Base-by-base conservation (phyloP, 2,797 vertebrate species). In the Sebastes nivosus region DNA sequence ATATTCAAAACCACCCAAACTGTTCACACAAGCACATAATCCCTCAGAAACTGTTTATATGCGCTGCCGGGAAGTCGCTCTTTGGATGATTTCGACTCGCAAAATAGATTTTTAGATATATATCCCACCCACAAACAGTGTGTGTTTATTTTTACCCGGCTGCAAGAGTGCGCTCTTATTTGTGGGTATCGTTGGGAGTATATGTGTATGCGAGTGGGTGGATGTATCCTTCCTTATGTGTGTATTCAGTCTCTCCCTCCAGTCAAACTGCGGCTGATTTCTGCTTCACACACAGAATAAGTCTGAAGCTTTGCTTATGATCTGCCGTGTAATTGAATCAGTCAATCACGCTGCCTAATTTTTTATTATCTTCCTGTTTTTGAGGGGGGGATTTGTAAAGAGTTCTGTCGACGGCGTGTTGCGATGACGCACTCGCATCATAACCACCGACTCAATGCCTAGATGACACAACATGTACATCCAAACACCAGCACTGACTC, bases 21-120 rank as follows among this genome's bases (percentile, higher is more conserved):
- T 54, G 36, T 69, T 72, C 38, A 65, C 74, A 61, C 74, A 81
- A 61, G 46, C 73, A 67, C 20, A 70, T 76, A 83, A 73, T 81
- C 74, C 70, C 55, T 14, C 14, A 46, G 71, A 77, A 67, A 54
- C 11, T 32, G 30, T 81, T 61, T 36, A 20, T 80, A 67, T 42
- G 63, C 52, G 63, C 12, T 46, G 38, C 14, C 42, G 60, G 58
- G 27, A 72, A 64, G 50, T 55, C 8, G 3, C 11, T 58, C 5
- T 80, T 77, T 46, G 38, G 67, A 82, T 52, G 68, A 42, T 64
- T 84, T 83, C 22, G n/a, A 82, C 66, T 82, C 68, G 1, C 18
- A 36, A 77, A 75, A 80, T 12, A 74, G 74, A 83, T 83, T 75
- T 85, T 66, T 61, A 70, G 73, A 79, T 84, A 72, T 81, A 29